These are phyloP conservation scores for Carassius auratus DNA, from an alignment of 2,113 vertebrate species.

Conservation along the genomic window DNA sequence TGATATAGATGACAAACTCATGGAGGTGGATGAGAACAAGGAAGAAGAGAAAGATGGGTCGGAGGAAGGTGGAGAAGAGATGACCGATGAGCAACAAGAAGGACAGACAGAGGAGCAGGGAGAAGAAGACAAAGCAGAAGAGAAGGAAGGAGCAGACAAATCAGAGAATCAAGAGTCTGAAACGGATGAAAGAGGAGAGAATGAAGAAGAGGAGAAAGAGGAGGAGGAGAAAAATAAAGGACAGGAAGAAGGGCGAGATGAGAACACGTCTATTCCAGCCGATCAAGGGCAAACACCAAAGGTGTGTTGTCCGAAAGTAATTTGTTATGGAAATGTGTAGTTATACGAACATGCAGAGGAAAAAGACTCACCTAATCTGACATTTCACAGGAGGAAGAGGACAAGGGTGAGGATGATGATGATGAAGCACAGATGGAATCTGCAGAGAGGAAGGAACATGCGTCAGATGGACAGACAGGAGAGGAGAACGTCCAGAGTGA, in stretches of 20 bases:
- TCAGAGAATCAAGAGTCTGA: slow-evolving; percentile 66
- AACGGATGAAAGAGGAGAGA: slow-evolving; percentile 53
- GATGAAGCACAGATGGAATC: slow-evolving; percentile 78
- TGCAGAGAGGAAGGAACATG: slow-evolving; percentile 83
- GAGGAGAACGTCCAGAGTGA: slow-evolving; percentile 89
- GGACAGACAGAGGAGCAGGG: slow-evolving; percentile 69
- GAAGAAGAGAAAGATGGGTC: slow-evolving; percentile 65
- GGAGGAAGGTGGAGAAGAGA: slow-evolving; percentile 62
- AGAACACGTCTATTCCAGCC: slow-evolving; percentile 65
- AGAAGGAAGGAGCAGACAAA: slow-evolving; percentile 64
- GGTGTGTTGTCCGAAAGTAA: slow-evolving; percentile 69
- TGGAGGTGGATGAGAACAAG: slow-evolving; percentile 74
- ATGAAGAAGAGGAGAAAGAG: slow-evolving; percentile 60
- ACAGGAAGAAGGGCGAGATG: slow-evolving; percentile 62
- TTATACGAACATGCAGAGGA: neutral
- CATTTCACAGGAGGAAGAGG: slow-evolving; percentile 71
- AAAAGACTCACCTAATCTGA: neutral
- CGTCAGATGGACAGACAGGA: slow-evolving; percentile 82
- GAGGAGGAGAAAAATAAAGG: slow-evolving; percentile 65
- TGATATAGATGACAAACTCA: slow-evolving; percentile 82
- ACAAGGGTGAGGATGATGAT: slow-evolving; percentile 72
- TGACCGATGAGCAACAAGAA: slow-evolving; percentile 64
- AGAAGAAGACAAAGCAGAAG: slow-evolving; percentile 60
- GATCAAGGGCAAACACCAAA: slow-evolving; percentile 81
- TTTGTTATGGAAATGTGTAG: neutral